Evolutionary conservation across 2,888 invertebrate genomes (phyloP).

Genomic region (Trissoscelio sp.): DNA sequence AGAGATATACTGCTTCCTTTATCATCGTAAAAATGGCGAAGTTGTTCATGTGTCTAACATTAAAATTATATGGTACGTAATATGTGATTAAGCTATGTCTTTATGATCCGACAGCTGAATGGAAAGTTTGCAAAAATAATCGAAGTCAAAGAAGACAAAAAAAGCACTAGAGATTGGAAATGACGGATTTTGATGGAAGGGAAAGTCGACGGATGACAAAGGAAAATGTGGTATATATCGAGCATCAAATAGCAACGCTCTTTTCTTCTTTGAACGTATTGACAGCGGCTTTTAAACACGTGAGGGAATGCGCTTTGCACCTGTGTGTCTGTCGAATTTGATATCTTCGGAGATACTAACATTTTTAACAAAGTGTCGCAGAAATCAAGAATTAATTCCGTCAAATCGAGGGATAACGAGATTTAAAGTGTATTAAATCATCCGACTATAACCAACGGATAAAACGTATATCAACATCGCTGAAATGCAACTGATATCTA

Average conservation of each 20-base stretch:
- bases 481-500: slow-evolving; percentile 9
- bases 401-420: not conserved
- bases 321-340: slow-evolving; percentile 16
- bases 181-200: slow-evolving; percentile 42
- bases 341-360: slow-evolving; percentile 10
- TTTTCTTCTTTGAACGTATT: slow-evolving; percentile 39
- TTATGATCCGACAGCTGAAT: slow-evolving; percentile 7
- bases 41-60: slow-evolving; percentile 17
- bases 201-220: slow-evolving; percentile 36
- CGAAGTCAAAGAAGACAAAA: slow-evolving; percentile 17
- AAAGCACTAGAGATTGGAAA: slow-evolving; percentile 39
- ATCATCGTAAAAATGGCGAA: slow-evolving; percentile 4
- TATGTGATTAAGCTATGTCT: slow-evolving; percentile 13
- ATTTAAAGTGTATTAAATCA: slow-evolving; percentile 22
- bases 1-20: slow-evolving; percentile 41
- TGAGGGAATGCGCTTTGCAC: slow-evolving; percentile 36
- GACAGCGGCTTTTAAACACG: slow-evolving; percentile 48
- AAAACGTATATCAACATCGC: slow-evolving; percentile 19
- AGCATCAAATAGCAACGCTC: slow-evolving; percentile 40
- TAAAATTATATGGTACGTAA: slow-evolving; percentile 3
- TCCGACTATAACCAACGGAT: not conserved
- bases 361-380: slow-evolving; percentile 22
- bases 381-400: slow-evolving; percentile 42
- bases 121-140: slow-evolving; percentile 28
- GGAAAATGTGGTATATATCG: slow-evolving; percentile 23